Evolutionary conservation across 1,140 invertebrate genomes (phyloP), one percentile per base, ranked within the genome.

Genomic region (Leptonema lineaticorne): DNA sequence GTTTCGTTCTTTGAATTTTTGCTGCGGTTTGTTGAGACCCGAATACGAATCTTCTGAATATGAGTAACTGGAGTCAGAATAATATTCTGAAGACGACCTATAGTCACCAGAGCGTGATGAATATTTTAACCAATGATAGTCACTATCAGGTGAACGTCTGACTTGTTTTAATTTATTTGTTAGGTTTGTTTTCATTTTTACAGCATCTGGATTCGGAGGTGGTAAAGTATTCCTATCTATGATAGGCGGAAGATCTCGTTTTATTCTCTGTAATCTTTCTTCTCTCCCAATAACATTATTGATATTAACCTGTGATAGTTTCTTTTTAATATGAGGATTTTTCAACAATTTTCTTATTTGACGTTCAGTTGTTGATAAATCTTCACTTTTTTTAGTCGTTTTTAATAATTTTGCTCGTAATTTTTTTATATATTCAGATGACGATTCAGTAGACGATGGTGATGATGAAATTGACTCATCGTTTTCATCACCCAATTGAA

Each of bases 371-470:
- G 59, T 26, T 24, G 59, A 45, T 7, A 28, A 11, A 37, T 46
- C 24, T 33, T 59, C 18, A 16, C 30, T 30, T 18, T 30, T 29
- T 9, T 59, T 16, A 11, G 16, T 8, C 3, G 30, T 33, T 30
- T 28, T 24, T 11, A 30, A 9, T 20, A 59, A 30, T 30, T 59
- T 59, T 30, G 5, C 28, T 22, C 11, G 5, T 9, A 59, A 30
- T 30, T 59, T 59, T 30, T 59, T 59, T 30, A 57, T 16, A 18
- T 16, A 45, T 24, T 24, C 29, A n/a, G 56, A 18, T 46, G 56
- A n/a, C 30, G 58, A 26, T 46, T 33, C 8, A n/a, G 11, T 48
- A 46, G 33, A 37, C 45, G 26, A 48, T 37, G 68, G 65, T 28
- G 37, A 24, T 26, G 29, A 33, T 24, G 50, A 69, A 14, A 14